Evolutionary conservation across 1,140 invertebrate genomes (phyloP), one percentile per base, ranked within the genome.

Genomic region (Drosophila murphyi): DNA sequence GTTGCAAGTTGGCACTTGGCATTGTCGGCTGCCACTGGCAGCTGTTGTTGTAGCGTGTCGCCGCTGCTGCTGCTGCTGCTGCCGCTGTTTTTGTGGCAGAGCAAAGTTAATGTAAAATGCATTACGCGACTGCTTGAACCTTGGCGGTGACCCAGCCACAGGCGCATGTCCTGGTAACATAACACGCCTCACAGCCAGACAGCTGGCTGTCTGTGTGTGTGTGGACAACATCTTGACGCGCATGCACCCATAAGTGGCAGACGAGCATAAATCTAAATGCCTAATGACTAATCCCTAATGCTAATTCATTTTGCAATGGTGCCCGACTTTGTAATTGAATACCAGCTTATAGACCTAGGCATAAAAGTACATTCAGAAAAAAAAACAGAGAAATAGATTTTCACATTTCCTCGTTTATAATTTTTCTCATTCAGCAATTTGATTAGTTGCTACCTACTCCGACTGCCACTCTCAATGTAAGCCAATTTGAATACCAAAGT

Each of bases 91-190:
- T 20, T 20, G 20, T 20, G 20, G 20, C 56, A 56, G 62, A 39
- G 67, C 72, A 85, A 86, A 71, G 77, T 81, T 89, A 89, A 89
- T 89, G 85, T 70, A 89, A 89, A 85, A 89, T 89, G 85, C 83
- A 88, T 88, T 89, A 89, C 80, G 70, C 77, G 74, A 34, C 74
- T 72, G 78, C 83, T 88, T 88, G 83, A 88, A 87, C 83, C 68
- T 20, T 61, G 39, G 62, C 48, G 78, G 67, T 69, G 70, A 65
- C 69, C 62, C 79, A 62, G 72, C 56, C 72, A 28, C 48, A 31
- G 61, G 56, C 39, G 39, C 39, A 43, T 43, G 39, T 43, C 39
- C 47, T 32, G 39, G 47, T 45, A 67, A 67, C 65, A 39, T 69
- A 55, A 60, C 41, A 56, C 72, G 37, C 48, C 48, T 12, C 10